These are phyloP conservation scores for Chloroceryle inda DNA, from an alignment of 2,797 vertebrate genomes.

Conservation along the genomic window DNA sequence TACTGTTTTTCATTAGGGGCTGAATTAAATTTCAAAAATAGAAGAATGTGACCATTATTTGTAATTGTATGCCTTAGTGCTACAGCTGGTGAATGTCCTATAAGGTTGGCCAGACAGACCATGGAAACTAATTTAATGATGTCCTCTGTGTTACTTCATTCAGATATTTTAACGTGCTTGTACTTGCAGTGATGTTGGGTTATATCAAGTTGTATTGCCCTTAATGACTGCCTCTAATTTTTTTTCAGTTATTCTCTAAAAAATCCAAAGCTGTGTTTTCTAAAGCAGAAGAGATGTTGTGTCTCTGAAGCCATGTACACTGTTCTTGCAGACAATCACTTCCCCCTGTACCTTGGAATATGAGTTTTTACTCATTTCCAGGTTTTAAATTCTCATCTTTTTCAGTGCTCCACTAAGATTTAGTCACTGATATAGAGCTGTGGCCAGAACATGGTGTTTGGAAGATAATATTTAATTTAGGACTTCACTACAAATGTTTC, in stretches of 20 bases:
- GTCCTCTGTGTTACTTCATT: neutral
- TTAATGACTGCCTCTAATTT: neutral
- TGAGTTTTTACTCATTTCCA: neutral
- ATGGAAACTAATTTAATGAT: neutral
- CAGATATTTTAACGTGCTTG: neutral
- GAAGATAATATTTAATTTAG: neutral
- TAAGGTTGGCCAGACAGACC: neutral
- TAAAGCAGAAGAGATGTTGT: neutral
- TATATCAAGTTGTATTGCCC: neutral
- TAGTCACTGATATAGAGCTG: neutral
- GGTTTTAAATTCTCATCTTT: neutral
- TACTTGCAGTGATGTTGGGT: neutral
- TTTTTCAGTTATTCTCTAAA: neutral
- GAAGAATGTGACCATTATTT: neutral
- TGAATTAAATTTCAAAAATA: neutral
- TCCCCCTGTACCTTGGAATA: neutral
- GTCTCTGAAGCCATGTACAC: neutral
- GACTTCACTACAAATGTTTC: neutral
- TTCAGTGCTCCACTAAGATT: neutral
- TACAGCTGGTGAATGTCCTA: neutral
- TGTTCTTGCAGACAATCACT: neutral
- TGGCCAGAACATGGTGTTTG: neutral
- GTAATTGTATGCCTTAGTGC: accelerated
- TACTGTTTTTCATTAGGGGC: neutral
- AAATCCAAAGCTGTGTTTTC: neutral